Conservation (phyloP, 2,113 vertebrate species). For the Hydrochoerus hydrochaeris region DNA sequence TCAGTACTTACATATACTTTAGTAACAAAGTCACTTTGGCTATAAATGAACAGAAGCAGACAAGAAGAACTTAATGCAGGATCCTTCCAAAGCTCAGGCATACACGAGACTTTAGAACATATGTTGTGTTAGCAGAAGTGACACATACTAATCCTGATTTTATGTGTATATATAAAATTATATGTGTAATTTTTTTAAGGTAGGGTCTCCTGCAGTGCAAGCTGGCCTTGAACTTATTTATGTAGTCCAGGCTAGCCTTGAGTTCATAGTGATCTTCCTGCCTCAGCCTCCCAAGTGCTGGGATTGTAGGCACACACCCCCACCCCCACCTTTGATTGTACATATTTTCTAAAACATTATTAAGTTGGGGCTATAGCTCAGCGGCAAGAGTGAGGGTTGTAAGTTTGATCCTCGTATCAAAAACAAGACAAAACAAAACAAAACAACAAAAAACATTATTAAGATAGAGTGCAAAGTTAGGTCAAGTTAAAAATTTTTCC, state of each 20-base stretch:
- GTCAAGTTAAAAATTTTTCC: conserved; percentile 70
- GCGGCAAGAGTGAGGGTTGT: no score
- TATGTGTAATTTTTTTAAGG: background rate
- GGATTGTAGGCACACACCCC: background rate
- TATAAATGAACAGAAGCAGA: conserved; percentile 84
- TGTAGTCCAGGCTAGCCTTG: background rate
- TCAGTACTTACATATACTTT: conserved; percentile 81
- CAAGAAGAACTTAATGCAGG: conserved; percentile 78
- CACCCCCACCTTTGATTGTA: background rate
- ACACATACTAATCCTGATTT: conserved; percentile 75
- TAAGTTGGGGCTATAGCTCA: conserved; percentile 16
- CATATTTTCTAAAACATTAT: conserved; percentile 80
- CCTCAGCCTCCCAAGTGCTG: background rate
- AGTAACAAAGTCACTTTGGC: conserved; percentile 85
- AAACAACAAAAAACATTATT: conserved; percentile 6
- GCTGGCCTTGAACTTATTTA: background rate
- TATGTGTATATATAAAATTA: background rate
- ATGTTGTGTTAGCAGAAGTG: conserved; percentile 72
- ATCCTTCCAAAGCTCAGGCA: conserved; percentile 80
- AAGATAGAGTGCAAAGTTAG: conserved; percentile 79
- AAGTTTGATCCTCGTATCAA: no score
- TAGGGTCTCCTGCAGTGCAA: background rate
- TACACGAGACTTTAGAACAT: conserved; percentile 73
- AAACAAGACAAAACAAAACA: no score
- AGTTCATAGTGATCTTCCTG: background rate